Base-by-base conservation (phyloP, 2,797 vertebrate species). In the Crenuchus spilurus region DNA sequence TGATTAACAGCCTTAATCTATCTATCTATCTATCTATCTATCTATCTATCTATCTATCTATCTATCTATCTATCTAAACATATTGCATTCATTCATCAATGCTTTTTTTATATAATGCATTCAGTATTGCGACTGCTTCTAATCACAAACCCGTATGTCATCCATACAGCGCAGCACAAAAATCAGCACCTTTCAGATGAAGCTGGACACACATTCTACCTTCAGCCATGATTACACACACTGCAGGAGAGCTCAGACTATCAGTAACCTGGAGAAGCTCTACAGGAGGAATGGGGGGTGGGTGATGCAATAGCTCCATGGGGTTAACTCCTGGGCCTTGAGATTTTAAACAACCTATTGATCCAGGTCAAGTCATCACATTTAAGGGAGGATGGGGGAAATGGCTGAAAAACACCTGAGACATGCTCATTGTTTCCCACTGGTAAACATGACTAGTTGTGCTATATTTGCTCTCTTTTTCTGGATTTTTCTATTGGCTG, bases 261-360 rank as follows among this genome's bases (percentile, higher is more conserved):
- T 39, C 57, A 60, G 57, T 22, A 39, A 39, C 57, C 33, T 8
- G 20, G 37, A 16, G 37, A 13, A 33, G 18, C 16, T 8, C 54
- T 22, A 6, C 30, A 13, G 33, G n/a, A 42, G 46, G 41, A 51
- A 30, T 42, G 24, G 64, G 70, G 48, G 57, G 58, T 16, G 62
- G 51, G 48, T 22, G 58, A 44, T 54, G 20, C 9, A 31, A 48
- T 33, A 39, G 16, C 54, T 72, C 1, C 7, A 37, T 63, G 75
- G 61, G 77, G 76, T 66, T 77, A 70, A 54, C 41, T 74, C 70
- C 69, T 26, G 75, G 64, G 46, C 66, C 77, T 28, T 70, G 69
- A 72, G 54, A 86, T 78, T 83, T 85, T 78, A 81, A 85, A 85
- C 80, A 63, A 72, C 68, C 28, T 82, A 85, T 87, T 84, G 85